These are phyloP conservation scores for Furcula furcula DNA, from an alignment of 2,888 invertebrate species.

Conservation along the genomic window DNA sequence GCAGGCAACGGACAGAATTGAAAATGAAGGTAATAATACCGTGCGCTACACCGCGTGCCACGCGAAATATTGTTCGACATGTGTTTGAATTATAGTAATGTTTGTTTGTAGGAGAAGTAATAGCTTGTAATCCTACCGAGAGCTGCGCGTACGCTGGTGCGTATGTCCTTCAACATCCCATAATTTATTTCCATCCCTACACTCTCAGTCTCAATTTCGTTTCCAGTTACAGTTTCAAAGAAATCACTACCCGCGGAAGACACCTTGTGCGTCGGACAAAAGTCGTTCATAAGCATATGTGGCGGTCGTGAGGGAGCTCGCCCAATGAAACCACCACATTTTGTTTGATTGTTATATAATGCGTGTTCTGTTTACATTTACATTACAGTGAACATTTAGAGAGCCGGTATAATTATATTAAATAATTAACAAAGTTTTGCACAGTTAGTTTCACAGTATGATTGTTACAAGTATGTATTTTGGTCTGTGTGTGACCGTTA, in stretches of 20 bases:
- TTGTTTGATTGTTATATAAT: no score
- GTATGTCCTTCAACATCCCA: conserved; percentile 22
- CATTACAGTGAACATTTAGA: no score
- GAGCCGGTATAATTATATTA: no score
- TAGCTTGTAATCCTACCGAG: conserved; percentile 49
- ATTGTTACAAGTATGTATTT: no score
- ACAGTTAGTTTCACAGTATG: no score
- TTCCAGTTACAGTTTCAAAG: conserved; percentile 71
- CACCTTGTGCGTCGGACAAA: conserved; percentile 54
- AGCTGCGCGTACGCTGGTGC: conserved; percentile 68
- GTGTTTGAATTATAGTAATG: conserved; percentile 11
- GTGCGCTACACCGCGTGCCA: neutral
- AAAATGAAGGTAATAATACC: conserved; percentile 52
- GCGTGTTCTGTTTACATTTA: no score
- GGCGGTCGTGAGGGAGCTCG: no score
- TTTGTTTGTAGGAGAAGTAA: conserved; percentile 56
- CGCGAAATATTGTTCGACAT: neutral
- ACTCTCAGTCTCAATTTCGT: conserved; percentile 4
- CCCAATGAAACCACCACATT: no score
- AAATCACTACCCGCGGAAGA: conserved; percentile 50
- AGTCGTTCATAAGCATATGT: conserved; percentile 75
- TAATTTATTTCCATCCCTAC: conserved; percentile 2
- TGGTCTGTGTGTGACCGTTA: no score
- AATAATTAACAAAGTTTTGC: no score
- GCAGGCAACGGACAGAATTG: conserved; percentile 44